phyloP scores from a whole-genome alignment of 2,888 invertebrate species.

The Drosophila nr. fundita region DNA sequence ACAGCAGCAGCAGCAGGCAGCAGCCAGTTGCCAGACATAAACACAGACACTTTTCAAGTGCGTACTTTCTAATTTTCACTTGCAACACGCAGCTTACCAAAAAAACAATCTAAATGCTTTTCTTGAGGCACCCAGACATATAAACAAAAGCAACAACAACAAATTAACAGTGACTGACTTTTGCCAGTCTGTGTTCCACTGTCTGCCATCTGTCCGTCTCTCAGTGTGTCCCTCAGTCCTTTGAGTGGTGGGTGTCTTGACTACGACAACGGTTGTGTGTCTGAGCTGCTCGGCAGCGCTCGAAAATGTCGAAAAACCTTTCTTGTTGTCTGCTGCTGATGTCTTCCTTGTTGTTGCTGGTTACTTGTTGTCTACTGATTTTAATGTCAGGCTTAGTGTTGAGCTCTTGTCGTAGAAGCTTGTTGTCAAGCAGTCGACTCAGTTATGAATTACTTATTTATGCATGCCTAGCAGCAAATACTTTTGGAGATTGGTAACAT shows the following conservation, averaged over 20 bases:
- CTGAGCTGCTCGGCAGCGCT: conserved; percentile 63
- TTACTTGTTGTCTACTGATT: conserved; percentile 21
- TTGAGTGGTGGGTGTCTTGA: conserved; percentile 68
- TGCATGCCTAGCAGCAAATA: conserved; percentile 2
- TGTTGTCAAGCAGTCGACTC: conserved; percentile 26
- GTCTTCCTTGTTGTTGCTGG: conserved; percentile 11
- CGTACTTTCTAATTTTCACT: conserved; percentile 80
- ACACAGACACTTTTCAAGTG: conserved; percentile 78
- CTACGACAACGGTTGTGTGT: conserved; percentile 51
- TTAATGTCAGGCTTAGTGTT: conserved; percentile 14
- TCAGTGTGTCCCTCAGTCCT: conserved; percentile 23
- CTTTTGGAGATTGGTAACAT: conserved; percentile 1
- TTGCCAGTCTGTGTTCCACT: conserved; percentile 27
- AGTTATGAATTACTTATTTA: conserved; percentile 23
- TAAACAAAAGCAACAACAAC: conserved; percentile 20
- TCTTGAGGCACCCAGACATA: conserved; percentile 43
- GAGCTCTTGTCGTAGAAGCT: conserved; percentile 18
- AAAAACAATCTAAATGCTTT: conserved; percentile 56
- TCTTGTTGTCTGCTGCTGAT: conserved; percentile 9
- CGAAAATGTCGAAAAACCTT: conserved; percentile 32
- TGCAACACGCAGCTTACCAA: conserved; percentile 69
- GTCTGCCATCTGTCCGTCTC: no score
- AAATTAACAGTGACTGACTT: conserved; percentile 51
- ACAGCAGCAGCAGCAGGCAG: conserved; percentile 4
- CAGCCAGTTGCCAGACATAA: conserved; percentile 68